Conservation (phyloP, 1,140 invertebrate species). For the Conus ventricosus region DNA sequence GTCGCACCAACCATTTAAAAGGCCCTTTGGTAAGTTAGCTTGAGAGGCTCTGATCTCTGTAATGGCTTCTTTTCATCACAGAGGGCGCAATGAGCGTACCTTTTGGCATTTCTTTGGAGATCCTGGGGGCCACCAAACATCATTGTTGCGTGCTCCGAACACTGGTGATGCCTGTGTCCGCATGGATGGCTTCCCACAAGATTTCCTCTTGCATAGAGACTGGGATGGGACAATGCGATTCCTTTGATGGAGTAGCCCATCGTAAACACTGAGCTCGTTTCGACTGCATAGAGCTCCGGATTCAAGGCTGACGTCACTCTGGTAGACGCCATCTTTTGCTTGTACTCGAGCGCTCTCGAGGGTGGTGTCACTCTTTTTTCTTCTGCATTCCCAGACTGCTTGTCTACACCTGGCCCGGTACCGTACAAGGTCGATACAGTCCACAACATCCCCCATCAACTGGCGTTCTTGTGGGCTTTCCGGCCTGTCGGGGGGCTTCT, state of each 20-base stretch:
- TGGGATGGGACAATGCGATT: not conserved
- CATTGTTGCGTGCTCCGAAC: no score
- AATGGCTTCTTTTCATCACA: slow-evolving; percentile 1
- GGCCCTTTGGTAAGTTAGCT: not conserved
- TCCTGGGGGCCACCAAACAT: not conserved
- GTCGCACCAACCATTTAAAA: slow-evolving; percentile 47
- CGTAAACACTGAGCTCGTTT: not conserved
- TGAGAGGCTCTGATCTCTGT: no score
- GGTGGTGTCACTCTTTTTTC: not conserved
- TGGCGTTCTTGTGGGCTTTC: no score
- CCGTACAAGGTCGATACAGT: not conserved
- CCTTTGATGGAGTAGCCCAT: not conserved
- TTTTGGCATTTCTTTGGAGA: not conserved
- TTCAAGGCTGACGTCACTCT: not conserved
- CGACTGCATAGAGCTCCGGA: not conserved
- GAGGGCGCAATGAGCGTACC: not conserved
- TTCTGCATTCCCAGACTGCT: not conserved
- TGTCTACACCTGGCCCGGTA: no score
- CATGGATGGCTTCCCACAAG: no score
- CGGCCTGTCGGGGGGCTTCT: not conserved
- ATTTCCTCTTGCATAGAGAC: no score
- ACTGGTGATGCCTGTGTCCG: no score
- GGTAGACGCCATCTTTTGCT: not conserved
- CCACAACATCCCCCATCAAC: not conserved
- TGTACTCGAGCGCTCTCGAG: not conserved